Percentiles rank a stretch among this genome's conserved stretches.
Evolutionary conservation across 2,797 vertebrate genomes (phyloP).

Genomic region (Megalops cyprinoides): DNA sequence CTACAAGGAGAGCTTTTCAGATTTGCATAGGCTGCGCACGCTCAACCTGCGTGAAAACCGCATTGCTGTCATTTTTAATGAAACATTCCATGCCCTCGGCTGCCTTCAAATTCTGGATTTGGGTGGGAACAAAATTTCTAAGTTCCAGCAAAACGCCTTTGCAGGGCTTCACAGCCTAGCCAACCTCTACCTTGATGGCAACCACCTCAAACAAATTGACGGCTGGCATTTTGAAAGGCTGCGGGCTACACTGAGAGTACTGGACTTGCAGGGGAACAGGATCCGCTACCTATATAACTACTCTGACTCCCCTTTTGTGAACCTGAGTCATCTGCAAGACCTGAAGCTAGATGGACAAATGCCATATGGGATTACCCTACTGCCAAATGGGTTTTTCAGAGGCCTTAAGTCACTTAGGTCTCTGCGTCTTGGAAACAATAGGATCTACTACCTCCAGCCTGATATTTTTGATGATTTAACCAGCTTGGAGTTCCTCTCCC

Average conservation of each 20-base stretch:
- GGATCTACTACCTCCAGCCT: conserved; percentile 58
- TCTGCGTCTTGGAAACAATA: conserved; percentile 76
- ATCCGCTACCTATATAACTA: conserved; percentile 61
- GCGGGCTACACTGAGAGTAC: conserved; percentile 65
- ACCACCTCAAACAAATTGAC: conserved; percentile 71
- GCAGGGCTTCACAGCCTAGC: conserved; percentile 67
- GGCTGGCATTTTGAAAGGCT: conserved; percentile 53
- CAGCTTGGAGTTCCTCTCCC: conserved; percentile 65
- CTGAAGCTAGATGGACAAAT: conserved; percentile 72
- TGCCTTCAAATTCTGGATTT: conserved; percentile 75
- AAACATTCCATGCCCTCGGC: conserved; percentile 65
- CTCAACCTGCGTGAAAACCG: conserved; percentile 84
- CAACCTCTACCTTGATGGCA: conserved; percentile 81
- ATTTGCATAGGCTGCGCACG: conserved; percentile 65
- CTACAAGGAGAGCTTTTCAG: conserved; percentile 65
- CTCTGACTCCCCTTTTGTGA: conserved; percentile 70
- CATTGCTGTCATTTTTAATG: conserved; percentile 76
- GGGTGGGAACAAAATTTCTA: conserved; percentile 78
- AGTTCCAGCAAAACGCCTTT: conserved; percentile 65
- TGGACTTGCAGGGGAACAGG: conserved; percentile 73
- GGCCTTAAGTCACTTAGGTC: conserved; percentile 68
- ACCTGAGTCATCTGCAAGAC: conserved; percentile 71
- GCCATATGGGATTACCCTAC: conserved; percentile 69
- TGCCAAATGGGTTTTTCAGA: conserved; percentile 67
- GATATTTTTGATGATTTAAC: conserved; percentile 78